Evolutionary conservation across 2,113 vertebrate genomes (phyloP), one percentile per base, ranked within the genome.

Genomic region (Oryzias javanicus): DNA sequence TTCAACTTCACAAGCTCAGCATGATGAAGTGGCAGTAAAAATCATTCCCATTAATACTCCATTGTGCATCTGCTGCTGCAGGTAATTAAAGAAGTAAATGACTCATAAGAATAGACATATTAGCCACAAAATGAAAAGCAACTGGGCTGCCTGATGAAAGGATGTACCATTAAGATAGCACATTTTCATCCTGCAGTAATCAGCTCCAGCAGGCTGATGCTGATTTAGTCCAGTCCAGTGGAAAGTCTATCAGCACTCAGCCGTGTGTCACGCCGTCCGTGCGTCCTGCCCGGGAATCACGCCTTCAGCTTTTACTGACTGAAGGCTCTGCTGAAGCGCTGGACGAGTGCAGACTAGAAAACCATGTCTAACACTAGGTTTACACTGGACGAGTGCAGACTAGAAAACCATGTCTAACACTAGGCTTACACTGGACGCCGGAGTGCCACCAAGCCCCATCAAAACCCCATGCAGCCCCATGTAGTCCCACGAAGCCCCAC

Each of bases 51-150:
- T 98, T 99, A 98, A 98, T 98, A 98, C 96, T 94, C 94, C 95
- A 96, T 95, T 96, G 95, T 97, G 96, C 96, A 97, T 98, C 95
- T 95, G 94, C 95, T 95, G 96, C 95, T 96, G 94, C 97, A 96
- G 95, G 96, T 99, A 99, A 99, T 99, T 99, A 99, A 99, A 98
- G 96, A 98, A 98, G 96, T 98, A 98, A 99, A 99, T 99, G 97
- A 98, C 96, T 99, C 97, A 99, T 99, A 99, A 98, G 96, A 99
- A 98, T 94, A 96, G 96, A 98, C 95, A 93, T 98, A 99, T 98
- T 98, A 99, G 95, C 94, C 83, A 89, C 94, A 94, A 94, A 96
- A 95, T 95, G 95, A 94, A 94, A 96, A 94, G 95, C 94, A 95
- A 98, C 94, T 91, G 93, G 93, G 93, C 94, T 91, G 94, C 93